These are phyloP conservation scores for Abscondita cerata DNA, from an alignment of 2,888 invertebrate species.

Conservation along the genomic window DNA sequence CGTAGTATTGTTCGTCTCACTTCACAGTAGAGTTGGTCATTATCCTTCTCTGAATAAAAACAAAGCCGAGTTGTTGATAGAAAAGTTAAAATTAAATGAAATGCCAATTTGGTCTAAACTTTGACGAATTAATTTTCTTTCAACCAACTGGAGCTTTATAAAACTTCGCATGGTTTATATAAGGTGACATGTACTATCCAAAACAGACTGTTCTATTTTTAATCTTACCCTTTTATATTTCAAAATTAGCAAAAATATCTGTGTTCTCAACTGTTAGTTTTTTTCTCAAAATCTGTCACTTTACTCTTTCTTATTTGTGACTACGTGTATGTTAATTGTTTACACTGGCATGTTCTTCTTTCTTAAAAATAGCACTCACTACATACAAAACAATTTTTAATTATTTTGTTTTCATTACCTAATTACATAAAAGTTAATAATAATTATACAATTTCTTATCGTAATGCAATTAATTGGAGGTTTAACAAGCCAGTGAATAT, in stretches of 20 bases:
- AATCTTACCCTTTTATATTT: slow-evolving; percentile 36
- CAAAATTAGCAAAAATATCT: slow-evolving; percentile 42
- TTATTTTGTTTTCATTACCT: background rate
- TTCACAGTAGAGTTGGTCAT: slow-evolving; percentile 42
- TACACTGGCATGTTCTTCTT: background rate
- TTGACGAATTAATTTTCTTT: slow-evolving; percentile 19
- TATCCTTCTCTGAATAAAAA: slow-evolving; percentile 24
- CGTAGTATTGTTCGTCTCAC: slow-evolving; percentile 44
- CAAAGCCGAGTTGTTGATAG: slow-evolving; percentile 27
- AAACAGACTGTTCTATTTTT: slow-evolving; percentile 61
- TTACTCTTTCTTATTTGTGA: slow-evolving; percentile 9
- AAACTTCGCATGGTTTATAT: slow-evolving; percentile 48
- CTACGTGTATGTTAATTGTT: slow-evolving; percentile 4
- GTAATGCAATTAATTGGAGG: too few species aligned
- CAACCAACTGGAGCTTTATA: slow-evolving; percentile 22
- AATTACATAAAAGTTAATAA: background rate
- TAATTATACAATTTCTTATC: too few species aligned
- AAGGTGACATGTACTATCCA: slow-evolving; percentile 77
- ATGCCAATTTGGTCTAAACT: too few species aligned
- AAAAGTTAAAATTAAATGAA: slow-evolving; percentile 5
- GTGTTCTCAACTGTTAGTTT: slow-evolving; percentile 49
- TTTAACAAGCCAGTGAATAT: too few species aligned
- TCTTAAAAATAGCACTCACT: background rate
- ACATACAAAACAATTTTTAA: background rate
- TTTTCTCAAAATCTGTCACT: slow-evolving; percentile 15